Percentiles rank a stretch among this genome's conserved stretches.
Conservation (phyloP, 2,113 vertebrate genomes). For the Mystacornis crossleyi region DNA sequence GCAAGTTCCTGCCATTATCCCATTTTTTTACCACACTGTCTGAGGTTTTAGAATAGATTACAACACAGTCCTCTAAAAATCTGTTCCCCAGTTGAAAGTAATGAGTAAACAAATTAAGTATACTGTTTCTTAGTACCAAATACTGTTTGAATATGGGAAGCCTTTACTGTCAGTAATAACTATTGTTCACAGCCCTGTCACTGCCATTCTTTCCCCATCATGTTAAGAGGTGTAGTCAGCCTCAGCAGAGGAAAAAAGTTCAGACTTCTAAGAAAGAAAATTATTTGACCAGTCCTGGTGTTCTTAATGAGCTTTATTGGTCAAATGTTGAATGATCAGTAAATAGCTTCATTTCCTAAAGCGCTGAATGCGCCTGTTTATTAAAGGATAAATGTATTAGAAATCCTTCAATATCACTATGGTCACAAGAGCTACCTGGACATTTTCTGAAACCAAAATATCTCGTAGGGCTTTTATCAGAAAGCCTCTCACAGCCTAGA, state of each 20-base stretch:
- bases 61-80: background rate
- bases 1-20: background rate
- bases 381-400: background rate
- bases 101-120: background rate
- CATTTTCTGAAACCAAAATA: background rate
- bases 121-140: background rate
- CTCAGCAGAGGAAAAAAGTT: background rate
- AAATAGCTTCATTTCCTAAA: background rate
- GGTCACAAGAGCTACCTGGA: background rate
- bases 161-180: background rate
- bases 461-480: background rate
- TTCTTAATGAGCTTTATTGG: slow-evolving; percentile 66
- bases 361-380: background rate
- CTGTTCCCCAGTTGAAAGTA: background rate
- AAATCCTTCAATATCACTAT: background rate
- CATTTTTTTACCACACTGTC: background rate
- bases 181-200: background rate
- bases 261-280: slow-evolving; percentile 7
- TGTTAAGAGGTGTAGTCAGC: background rate
- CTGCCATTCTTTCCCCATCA: background rate
- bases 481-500: background rate
- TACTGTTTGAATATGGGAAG: background rate
- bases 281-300: slow-evolving; percentile 36
- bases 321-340: background rate
- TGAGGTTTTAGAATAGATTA: background rate